These are phyloP conservation scores for Megaceryle maxima DNA, from an alignment of 2,113 vertebrate species.

Conservation along the genomic window DNA sequence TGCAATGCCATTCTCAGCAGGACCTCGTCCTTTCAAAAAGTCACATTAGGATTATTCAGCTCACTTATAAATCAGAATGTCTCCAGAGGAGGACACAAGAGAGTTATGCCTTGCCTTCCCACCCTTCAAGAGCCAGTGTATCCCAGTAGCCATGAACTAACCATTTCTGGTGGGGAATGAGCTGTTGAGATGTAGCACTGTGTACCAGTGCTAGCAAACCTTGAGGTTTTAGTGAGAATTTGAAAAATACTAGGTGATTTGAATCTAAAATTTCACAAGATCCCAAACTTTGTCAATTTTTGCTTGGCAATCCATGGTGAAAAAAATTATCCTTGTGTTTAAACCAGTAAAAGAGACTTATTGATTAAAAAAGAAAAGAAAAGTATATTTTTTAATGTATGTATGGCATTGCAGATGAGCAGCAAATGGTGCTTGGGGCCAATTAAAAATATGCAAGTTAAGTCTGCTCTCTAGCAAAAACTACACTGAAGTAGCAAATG, in stretches of 20 bases:
- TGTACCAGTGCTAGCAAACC: not conserved
- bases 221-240: not conserved
- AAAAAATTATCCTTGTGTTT: not conserved
- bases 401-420: not conserved
- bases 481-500: not conserved
- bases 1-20: not conserved
- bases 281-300: not conserved
- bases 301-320: fast-evolving
- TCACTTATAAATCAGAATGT: not conserved
- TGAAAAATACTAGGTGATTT: not conserved
- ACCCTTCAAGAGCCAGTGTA: not conserved
- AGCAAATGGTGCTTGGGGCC: not conserved
- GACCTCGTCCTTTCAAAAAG: not conserved
- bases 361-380: not conserved
- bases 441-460: constrained; percentile 12
- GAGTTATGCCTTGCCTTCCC: not conserved
- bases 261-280: not conserved
- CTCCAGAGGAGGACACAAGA: not conserved
- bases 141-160: not conserved
- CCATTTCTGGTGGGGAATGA: not conserved
- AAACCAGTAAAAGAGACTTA: not conserved
- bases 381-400: not conserved
- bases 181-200: not conserved
- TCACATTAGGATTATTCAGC: not conserved
- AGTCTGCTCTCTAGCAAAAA: not conserved